These are phyloP conservation scores for Fundulus diaphanus DNA, from an alignment of 2,797 vertebrate species.

Conservation along the genomic window DNA sequence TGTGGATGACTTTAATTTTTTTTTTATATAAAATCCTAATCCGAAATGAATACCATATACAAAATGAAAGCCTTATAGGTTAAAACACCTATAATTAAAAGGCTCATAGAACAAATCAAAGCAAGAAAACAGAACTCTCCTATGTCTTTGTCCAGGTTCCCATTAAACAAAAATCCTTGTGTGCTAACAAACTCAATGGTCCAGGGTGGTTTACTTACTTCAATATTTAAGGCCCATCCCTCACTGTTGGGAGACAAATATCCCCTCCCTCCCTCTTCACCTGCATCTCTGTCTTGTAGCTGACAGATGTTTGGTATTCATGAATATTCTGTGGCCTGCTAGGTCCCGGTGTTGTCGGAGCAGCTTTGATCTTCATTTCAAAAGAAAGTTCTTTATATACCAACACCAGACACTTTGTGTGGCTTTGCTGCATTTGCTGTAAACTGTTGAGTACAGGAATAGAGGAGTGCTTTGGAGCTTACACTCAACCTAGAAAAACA, in stretches of 20 bases:
- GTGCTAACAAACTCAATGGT: constrained; percentile 14
- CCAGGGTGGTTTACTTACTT: constrained; percentile 62
- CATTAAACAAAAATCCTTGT: neutral
- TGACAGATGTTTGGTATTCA: constrained; percentile 81
- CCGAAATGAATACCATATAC: neutral
- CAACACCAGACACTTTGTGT: constrained; percentile 61
- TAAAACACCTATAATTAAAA: neutral
- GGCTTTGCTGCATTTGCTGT: constrained; percentile 70
- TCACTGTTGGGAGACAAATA: constrained; percentile 72
- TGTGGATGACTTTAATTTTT: no score
- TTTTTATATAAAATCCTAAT: neutral
- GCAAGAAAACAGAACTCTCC: neutral
- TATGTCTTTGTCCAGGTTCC: neutral
- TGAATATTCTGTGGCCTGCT: constrained; percentile 77
- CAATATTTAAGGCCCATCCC: constrained; percentile 67
- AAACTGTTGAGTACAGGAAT: constrained; percentile 48
- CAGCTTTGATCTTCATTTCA: constrained; percentile 84
- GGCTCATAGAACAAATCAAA: neutral
- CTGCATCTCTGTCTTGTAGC: constrained; percentile 46
- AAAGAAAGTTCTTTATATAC: constrained; percentile 76
- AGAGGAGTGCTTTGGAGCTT: constrained; percentile 28
- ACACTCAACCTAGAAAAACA: neutral
- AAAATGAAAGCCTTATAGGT: neutral
- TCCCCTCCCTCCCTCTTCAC: constrained; percentile 53
- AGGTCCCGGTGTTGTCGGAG: constrained; percentile 45